Percentiles rank a stretch among this genome's conserved stretches.
Evolutionary conservation across 2,113 vertebrate genomes (phyloP).

Genomic region (Zosterops borbonicus): DNA sequence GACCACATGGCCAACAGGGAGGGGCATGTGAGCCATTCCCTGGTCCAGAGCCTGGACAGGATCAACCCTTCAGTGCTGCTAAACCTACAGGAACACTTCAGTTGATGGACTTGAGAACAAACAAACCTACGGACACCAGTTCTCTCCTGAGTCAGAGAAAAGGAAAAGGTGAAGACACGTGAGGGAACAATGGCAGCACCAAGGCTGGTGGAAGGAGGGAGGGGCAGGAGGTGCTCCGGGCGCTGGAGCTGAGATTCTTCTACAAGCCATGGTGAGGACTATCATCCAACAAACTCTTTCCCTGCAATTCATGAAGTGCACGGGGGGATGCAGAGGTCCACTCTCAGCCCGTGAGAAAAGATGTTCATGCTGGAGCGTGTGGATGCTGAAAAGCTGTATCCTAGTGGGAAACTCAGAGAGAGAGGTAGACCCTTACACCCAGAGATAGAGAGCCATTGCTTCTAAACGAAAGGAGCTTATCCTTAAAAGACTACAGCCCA

Average conservation of each 20-base stretch:
- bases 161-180: background rate
- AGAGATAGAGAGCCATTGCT: background rate
- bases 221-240: background rate
- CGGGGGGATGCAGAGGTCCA: background rate
- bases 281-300: background rate
- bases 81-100: background rate
- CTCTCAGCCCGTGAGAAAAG: accelerated
- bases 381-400: background rate
- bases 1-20: accelerated
- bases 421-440: background rate
- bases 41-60: accelerated
- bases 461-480: background rate
- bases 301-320: background rate
- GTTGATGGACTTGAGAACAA: background rate
- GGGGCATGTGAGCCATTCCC: background rate
- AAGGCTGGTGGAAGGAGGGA: background rate
- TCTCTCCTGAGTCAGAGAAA: background rate
- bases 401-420: background rate
- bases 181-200: background rate
- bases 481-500: background rate
- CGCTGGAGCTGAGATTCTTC: background rate
- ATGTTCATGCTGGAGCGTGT: accelerated
- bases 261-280: background rate
- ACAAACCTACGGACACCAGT: too few species aligned
- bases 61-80: background rate